Base-by-base conservation (phyloP, 92 coral and sea anemone species). In the Montipora capitata region DNA sequence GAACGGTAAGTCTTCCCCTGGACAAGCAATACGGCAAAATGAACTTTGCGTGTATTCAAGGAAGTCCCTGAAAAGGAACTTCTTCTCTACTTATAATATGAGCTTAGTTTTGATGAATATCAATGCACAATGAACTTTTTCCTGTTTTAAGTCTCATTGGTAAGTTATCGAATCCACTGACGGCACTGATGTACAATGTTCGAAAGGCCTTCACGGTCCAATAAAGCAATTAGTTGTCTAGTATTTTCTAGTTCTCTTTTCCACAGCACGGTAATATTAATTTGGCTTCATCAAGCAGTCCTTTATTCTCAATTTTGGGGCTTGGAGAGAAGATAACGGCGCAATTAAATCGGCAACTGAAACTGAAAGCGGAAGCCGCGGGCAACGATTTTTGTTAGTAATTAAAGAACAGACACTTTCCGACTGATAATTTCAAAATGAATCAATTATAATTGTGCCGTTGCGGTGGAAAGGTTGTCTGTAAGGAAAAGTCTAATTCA, bases 1-100 rank as follows among this genome's bases (percentile, higher is more conserved):
- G 95, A 76, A 86, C 95, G 93, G 99, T 98, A 63, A 91, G 99
- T 92, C 27, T 10, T 20, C 49, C 2, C 3, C 59, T 43, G 35
- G 35, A 27, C 35, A 27, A 27, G 35, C 35, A 27, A 27, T 27
- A 27, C 35, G 35, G 35, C 35, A 27, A 27, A 27, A 27, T 27
- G 35, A 27, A 27, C 35, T 27, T 27, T 27, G 35, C 35, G 35
- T 27, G 35, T 27, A 27, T 1, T 27, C 35, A 27, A 27, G 2
- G 35, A 27, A 27, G 35, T 48, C 52, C 10, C 52, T 48, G 52
- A 48, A 48, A 48, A 48, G 35, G 35, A 27, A 27, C 35, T 27
- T 27, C 35, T 27, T 27, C 35, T 27, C 35, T 27, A 27, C 35
- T 27, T 27, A 27, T 27, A 27, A 27, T 27, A 27, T 27, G 35